Evolutionary conservation across 2,888 invertebrate species (phyloP), one percentile per base, ranked within the genome.

Genomic region (Lissocephala sabroskyi): DNA sequence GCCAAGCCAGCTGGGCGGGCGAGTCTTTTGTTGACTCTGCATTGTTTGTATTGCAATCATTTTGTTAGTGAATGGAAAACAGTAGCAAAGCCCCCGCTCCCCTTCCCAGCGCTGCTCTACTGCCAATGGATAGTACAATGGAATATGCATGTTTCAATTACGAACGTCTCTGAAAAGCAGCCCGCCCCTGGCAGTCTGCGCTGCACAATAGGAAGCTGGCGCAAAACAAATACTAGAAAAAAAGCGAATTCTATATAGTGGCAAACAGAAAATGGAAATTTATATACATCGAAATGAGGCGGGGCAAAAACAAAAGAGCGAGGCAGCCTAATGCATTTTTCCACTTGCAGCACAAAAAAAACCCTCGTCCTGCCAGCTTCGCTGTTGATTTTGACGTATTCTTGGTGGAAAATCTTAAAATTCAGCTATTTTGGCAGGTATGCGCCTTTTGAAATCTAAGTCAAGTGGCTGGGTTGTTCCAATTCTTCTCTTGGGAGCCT

Each of bases 71-170:
- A 23, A 23, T 23, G 4, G 3, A 3, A 5, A 23, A 3, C 7
- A 7, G 23, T 7, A 23, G 23, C 23, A n/a, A n/a, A n/a, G n/a
- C n/a, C n/a, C n/a, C n/a, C n/a, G n/a, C 23, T 23, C 23, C 23
- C 7, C 3, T 23, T 3, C 23, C 3, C 7, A 5, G 7, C 23
- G 4, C 3, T 5, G 7, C 23, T 7, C 23, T 23, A n/a, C 14
- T 7, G 35, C 16, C 35, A 35, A 3, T 16, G 14, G 14, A 16
- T 16, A 9, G 56, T 56, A 73, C 67, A 76, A 76, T 74, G 53
- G 65, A 65, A 68, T 73, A 74, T 68, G 77, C 70, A 68, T 68
- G 68, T 74, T 68, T 76, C 74, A 76, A 68, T 68, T 68, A 73
- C 74, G n/a, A 76, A 70, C 76, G 70, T 16, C 16, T 13, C 66